Evolutionary conservation across 2,797 vertebrate species (phyloP), one percentile per base, ranked within the genome.

Genomic region (Nannoperca obscura): DNA sequence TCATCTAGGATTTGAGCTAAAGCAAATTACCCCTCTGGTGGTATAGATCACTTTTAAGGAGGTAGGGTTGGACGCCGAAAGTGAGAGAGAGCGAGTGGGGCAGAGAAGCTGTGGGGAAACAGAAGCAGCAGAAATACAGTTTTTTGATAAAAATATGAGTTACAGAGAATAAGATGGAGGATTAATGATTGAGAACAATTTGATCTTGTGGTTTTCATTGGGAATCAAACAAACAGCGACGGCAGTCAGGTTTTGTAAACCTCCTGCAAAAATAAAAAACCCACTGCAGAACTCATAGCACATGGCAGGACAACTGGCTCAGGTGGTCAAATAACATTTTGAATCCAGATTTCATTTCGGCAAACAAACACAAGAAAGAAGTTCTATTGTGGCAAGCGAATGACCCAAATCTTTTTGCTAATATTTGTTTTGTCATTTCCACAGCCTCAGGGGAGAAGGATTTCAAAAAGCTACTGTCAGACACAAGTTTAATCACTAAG

Each of bases 1-100:
- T 92, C 85, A 91, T 91, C 86, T 89, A 52, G 81, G 83, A 89
- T 90, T 89, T 84, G 73, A 91, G 84, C 89, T 82, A 84, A 89
- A 89, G 83, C 83, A 88, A 93, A 93, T 91, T 92, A 90, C 83
- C 87, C 86, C 83, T 85, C 72, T 80, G 81, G 86, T 87, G 86
- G 83, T 88, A 80, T 87, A 79, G 86, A 91, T 91, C 86, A 83
- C 76, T 83, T 87, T 89, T 82, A 90, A 88, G 76, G 79, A 87
- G 83, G 82, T 68, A 50, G 58, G 60, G 68, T 53, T 68, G 42
- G 59, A 81, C 19, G 52, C 24, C 0, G 19, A 30, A 10, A 46
- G 47, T 7, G 20, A 17, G 60, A 60, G 58, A 60, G 58, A 8
- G 49, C 17, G 20, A 24, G 78, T 36, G 24, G 24, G 38, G 0